Percentiles rank a stretch among this genome's conserved stretches.
Evolutionary conservation across 1,140 invertebrate genomes (phyloP).

Genomic region (Luehdorfia chinensis): DNA sequence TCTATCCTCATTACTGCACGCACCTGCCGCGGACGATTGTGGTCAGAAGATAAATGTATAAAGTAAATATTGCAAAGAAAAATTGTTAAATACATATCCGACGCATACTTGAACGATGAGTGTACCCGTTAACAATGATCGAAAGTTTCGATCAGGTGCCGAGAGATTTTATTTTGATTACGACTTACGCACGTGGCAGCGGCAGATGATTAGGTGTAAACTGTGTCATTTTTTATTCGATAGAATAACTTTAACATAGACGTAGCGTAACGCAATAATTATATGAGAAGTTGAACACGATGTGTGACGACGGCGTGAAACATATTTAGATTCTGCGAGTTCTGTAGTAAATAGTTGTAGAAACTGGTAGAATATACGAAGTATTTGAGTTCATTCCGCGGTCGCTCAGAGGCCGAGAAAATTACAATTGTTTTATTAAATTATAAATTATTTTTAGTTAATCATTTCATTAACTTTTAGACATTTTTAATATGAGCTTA

Average conservation of each 20-base stretch:
- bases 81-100: constrained; percentile 32
- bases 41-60: constrained; percentile 35
- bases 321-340: no score
- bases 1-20: constrained; percentile 33
- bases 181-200: constrained; percentile 36
- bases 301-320: no score
- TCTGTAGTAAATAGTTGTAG: no score
- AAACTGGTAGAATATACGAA: no score
- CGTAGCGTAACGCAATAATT: constrained; percentile 4
- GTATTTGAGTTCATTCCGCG: no score
- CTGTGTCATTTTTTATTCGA: constrained; percentile 20
- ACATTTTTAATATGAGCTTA: no score
- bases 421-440: no score
- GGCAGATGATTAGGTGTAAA: constrained; percentile 26
- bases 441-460: no score
- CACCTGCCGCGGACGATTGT: constrained; percentile 29
- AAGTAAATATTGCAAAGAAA: constrained; percentile 52
- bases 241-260: not conserved
- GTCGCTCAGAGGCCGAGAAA: no score
- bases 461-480: no score
- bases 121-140: constrained; percentile 49
- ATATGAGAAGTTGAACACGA: constrained; percentile 1
- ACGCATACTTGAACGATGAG: constrained; percentile 37
- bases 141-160: constrained; percentile 40
- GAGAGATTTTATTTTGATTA: constrained; percentile 47